Evolutionary conservation across 2,113 vertebrate species (phyloP).

Genomic region (Lichenostomus cassidix): DNA sequence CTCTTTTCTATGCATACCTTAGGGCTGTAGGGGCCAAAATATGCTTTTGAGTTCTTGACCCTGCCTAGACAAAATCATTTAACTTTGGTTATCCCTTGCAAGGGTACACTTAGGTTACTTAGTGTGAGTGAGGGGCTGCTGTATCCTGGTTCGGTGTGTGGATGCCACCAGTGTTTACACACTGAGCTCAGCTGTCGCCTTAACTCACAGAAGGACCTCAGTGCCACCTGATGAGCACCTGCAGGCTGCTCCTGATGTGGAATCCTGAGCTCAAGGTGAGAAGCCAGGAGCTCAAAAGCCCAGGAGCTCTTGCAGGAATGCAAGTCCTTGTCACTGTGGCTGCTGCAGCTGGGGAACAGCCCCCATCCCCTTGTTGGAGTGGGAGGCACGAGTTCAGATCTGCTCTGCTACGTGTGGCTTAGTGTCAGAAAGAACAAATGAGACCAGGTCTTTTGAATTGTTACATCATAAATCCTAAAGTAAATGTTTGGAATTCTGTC

Average conservation of each 20-base stretch:
- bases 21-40: neutral
- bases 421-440: neutral
- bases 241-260: neutral
- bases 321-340: neutral
- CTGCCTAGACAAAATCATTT: neutral
- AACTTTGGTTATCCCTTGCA: neutral
- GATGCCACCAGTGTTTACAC: neutral
- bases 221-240: neutral
- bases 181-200: neutral
- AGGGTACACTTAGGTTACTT: neutral
- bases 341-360: neutral
- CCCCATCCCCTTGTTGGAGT: neutral
- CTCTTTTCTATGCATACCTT: neutral
- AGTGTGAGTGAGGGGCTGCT: neutral
- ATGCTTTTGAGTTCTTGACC: neutral
- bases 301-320: neutral
- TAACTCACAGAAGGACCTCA: neutral
- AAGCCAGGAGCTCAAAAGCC: neutral
- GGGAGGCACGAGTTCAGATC: neutral
- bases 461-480: neutral
- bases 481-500: neutral
- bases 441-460: neutral
- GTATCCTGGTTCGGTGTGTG: accelerated
- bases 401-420: neutral
- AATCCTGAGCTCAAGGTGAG: neutral